phyloP scores from a whole-genome alignment of 2,888 invertebrate genomes.

The Tipula vernalis region DNA sequence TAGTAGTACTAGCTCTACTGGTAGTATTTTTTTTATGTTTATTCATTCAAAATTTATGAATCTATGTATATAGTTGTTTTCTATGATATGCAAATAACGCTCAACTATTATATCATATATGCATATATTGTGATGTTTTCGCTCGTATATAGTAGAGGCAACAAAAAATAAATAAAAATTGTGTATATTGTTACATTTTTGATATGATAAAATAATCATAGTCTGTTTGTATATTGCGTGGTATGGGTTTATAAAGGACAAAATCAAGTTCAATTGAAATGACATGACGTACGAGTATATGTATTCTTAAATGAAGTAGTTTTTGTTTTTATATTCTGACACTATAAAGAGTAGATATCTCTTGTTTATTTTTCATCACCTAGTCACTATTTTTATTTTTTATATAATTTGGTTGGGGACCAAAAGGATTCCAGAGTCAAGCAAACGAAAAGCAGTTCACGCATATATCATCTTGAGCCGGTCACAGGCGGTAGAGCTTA shows the following conservation, averaged over 20 bases:
- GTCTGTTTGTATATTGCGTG: not conserved
- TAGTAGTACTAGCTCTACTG: not conserved
- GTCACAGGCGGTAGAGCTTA: too few species aligned
- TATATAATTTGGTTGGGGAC: too few species aligned
- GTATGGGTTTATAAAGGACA: not conserved
- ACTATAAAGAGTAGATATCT: too few species aligned
- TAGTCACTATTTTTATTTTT: too few species aligned
- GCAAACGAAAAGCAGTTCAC: too few species aligned
- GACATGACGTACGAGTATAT: not conserved
- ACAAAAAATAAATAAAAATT: not conserved
- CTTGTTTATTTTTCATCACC: too few species aligned
- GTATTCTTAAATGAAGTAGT: not conserved
- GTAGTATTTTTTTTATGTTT: not conserved
- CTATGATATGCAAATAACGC: not conserved
- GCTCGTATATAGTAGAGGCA: not conserved
- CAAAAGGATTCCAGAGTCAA: too few species aligned
- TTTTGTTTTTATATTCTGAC: not conserved
- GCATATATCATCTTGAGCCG: too few species aligned
- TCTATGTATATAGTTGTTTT: not conserved
- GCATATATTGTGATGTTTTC: not conserved
- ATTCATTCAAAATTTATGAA: not conserved
- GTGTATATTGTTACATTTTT: not conserved
- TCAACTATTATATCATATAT: not conserved
- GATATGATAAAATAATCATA: not conserved
- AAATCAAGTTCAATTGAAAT: not conserved